Percentiles rank a stretch among this genome's conserved stretches.
Conservation (phyloP, 2,888 invertebrate genomes). For the Notodonta dromedarius region DNA sequence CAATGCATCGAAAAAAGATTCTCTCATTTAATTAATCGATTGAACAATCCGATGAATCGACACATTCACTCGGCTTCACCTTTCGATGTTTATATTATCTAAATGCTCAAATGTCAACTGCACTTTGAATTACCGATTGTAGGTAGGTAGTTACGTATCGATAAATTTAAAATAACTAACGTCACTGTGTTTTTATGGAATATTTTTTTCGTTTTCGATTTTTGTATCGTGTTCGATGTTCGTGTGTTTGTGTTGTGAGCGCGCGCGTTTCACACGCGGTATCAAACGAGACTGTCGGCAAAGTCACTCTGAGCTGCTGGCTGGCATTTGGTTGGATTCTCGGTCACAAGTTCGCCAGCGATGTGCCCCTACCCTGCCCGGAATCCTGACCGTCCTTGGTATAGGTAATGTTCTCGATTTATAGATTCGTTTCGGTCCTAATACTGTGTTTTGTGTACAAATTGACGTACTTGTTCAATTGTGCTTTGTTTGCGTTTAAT, state of each 20-base stretch:
- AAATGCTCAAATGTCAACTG: slow-evolving; percentile 26
- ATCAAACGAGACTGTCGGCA: slow-evolving; percentile 31
- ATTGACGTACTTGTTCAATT: slow-evolving; percentile 30
- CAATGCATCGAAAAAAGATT: slow-evolving; percentile 31
- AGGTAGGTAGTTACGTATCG: background rate
- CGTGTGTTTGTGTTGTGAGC: slow-evolving; percentile 18
- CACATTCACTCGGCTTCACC: slow-evolving; percentile 38
- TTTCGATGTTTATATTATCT: slow-evolving; percentile 28
- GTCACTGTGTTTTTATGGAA: slow-evolving; percentile 17
- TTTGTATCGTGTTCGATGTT: slow-evolving; percentile 35
- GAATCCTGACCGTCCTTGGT: slow-evolving; percentile 33
- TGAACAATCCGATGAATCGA: slow-evolving; percentile 28
- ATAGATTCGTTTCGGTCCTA: slow-evolving; percentile 34
- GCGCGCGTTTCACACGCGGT: slow-evolving; percentile 37
- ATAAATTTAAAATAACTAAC: background rate
- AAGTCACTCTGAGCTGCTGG: slow-evolving; percentile 1
- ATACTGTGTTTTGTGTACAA: slow-evolving; percentile 25
- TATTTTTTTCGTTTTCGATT: slow-evolving; percentile 42
- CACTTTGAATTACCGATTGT: slow-evolving; percentile 14
- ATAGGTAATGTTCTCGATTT: slow-evolving; percentile 36
- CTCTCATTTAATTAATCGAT: slow-evolving; percentile 31
- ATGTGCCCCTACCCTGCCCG: slow-evolving; percentile 39
- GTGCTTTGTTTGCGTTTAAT: slow-evolving; percentile 10
- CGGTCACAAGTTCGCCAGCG: slow-evolving; percentile 36
- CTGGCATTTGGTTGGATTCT: slow-evolving; percentile 41